These are phyloP conservation scores for Amaurobius ferox DNA, from an alignment of 2,888 invertebrate species.

Conservation along the genomic window DNA sequence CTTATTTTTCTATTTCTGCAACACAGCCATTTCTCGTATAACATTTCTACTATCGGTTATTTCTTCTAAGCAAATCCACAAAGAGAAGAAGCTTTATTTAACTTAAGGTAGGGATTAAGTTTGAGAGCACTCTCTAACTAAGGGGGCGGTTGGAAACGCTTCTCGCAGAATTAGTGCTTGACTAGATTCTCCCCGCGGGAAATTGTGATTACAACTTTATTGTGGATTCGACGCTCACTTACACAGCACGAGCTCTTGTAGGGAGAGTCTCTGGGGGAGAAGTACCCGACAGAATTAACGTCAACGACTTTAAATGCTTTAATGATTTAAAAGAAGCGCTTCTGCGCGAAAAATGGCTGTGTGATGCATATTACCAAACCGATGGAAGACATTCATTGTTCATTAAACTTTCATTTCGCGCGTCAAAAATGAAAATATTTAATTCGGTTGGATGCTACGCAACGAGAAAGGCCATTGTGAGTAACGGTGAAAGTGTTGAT, in stretches of 20 bases:
- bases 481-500: not conserved
- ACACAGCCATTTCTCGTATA: not conserved
- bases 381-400: not conserved
- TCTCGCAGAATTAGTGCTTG: not conserved
- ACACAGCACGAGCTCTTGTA: not conserved
- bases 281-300: constrained; percentile 16
- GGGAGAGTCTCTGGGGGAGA: not conserved
- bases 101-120: not conserved
- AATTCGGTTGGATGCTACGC: no score
- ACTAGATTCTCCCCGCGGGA: constrained; percentile 8
- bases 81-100: not conserved
- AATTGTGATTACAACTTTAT: constrained; percentile 20
- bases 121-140: not conserved
- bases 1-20: not conserved
- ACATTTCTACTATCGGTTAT: not conserved
- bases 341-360: not conserved
- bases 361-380: no score
- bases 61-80: not conserved
- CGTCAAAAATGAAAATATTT: not conserved
- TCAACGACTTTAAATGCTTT: constrained; percentile 42
- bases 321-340: constrained; percentile 40
- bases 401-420: constrained; percentile 16
- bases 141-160: not conserved
- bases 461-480: not conserved
- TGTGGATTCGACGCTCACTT: not conserved